Evolutionary conservation across 2,797 vertebrate species (phyloP).

Genomic region (Morus bassanus): DNA sequence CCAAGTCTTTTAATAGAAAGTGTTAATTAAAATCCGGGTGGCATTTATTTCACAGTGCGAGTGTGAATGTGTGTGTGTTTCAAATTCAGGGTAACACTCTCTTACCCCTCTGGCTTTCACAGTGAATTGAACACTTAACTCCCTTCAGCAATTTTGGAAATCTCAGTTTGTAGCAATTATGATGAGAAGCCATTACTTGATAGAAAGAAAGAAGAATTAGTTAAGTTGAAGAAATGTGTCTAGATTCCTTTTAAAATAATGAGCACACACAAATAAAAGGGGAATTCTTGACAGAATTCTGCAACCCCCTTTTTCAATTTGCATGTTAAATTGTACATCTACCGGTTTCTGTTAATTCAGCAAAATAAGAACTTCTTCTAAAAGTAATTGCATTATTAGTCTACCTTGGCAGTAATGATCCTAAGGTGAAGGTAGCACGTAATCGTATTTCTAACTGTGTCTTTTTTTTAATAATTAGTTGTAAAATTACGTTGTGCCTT

Average conservation of each 20-base stretch:
- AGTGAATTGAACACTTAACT: background rate
- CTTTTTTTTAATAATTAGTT: conserved; percentile 30
- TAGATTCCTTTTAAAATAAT: conserved; percentile 42
- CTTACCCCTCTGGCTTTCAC: background rate
- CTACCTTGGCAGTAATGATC: conserved; percentile 43
- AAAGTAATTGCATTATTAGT: conserved; percentile 50
- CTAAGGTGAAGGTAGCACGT: conserved; percentile 22
- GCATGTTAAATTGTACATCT: conserved; percentile 45
- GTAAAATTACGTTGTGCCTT: background rate
- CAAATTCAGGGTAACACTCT: background rate
- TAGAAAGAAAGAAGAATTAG: background rate
- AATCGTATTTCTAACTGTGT: conserved; percentile 24
- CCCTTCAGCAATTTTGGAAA: background rate
- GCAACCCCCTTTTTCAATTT: conserved; percentile 24
- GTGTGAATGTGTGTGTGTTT: background rate
- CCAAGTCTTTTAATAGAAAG: background rate
- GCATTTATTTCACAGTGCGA: background rate
- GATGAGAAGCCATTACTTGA: background rate
- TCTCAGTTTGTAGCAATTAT: conserved; percentile 15
- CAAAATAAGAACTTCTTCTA: conserved; percentile 33
- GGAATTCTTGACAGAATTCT: conserved; percentile 6
- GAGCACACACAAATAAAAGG: conserved; percentile 16
- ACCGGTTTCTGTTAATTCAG: conserved; percentile 50
- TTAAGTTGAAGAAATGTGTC: background rate
- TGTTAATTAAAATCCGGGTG: background rate